Base-by-base conservation (phyloP, 2,888 invertebrate species). In the Yponomeuta malinellus region DNA sequence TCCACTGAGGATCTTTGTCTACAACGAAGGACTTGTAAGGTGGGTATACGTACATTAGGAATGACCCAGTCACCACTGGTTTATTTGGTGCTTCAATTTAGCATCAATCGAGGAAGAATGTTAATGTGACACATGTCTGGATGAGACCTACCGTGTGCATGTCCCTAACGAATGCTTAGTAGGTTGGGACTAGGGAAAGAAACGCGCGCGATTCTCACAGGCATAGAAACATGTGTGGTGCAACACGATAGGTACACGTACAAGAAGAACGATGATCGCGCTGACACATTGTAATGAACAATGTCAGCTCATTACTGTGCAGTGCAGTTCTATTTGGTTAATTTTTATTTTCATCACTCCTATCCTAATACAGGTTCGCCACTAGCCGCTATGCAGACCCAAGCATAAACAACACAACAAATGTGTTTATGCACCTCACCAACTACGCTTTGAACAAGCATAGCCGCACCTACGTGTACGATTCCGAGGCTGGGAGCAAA, bases 391-490 rank as follows among this genome's bases (percentile, higher is more conserved):
- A 98, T 82, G 95, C 95, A 71, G 96, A 97, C 78, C 98, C 98
- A 0, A 96, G 94, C 52, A 93, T 94, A 15, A 94, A 95, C 74
- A 98, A 98, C 79, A 95, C 96, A 9, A 95, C 95, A 0, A 98
- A 98, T 83, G 95, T 97, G 23, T 98, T 96, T 82, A 98, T 98
- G 98, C 98, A 98, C 83, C 89, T 98, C 72, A 98, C 98, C 10
- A 98, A 98, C 88, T 98, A 98, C 83, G 97, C 98, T 0, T 95
- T 98, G 29, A 98, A 98, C 84, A 98, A 97, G 83, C 96, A 97
- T 81, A 98, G 97, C 81, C 94, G 96, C 33, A 96, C 96, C 72
- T 98, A 96, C 81, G 95, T 97, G 52, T 93, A 95, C 72, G 97
- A 98, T 83, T 95, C 95, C 1, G 96, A 97, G 82, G 95, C 95